phyloP scores from a whole-genome alignment of 2,888 invertebrate genomes.

The Ectemnius lituratus region DNA sequence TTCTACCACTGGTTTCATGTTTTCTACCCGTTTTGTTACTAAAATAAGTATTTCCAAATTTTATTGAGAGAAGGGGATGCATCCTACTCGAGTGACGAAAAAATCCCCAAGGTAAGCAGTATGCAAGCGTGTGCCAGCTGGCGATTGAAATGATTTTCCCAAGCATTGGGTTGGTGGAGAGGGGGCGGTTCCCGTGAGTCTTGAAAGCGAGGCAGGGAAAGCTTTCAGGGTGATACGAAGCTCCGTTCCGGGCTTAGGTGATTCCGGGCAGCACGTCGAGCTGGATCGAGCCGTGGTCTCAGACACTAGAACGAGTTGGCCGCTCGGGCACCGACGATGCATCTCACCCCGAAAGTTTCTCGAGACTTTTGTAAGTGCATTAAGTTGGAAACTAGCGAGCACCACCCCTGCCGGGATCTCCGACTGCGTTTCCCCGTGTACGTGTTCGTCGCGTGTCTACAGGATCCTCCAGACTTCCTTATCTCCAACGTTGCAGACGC shows the following conservation, averaged over 20 bases:
- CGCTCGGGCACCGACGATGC: slow-evolving; percentile 9
- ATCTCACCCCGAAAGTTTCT: slow-evolving; percentile 32
- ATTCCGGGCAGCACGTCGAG: slow-evolving; percentile 1
- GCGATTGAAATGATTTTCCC: slow-evolving; percentile 29
- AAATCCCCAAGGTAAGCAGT: neutral
- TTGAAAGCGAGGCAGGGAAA: slow-evolving; percentile 16
- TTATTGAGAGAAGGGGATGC: no score
- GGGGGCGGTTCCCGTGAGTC: slow-evolving; percentile 18
- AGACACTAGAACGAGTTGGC: neutral
- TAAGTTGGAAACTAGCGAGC: slow-evolving; percentile 38
- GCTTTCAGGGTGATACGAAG: slow-evolving; percentile 20
- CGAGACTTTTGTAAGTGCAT: slow-evolving; percentile 56
- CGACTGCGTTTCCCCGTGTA: neutral
- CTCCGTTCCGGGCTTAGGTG: slow-evolving; percentile 9
- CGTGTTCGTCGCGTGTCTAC: slow-evolving; percentile 1
- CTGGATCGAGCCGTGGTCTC: neutral
- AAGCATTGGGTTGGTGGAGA: slow-evolving; percentile 16
- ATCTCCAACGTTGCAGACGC: neutral
- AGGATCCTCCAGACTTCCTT: neutral
- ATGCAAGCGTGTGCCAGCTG: neutral
- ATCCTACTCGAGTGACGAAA: neutral
- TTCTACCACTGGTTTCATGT: no score
- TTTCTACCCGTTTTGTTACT: no score
- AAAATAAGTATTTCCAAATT: no score
- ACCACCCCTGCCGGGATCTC: slow-evolving; percentile 18